phyloP scores from a whole-genome alignment of 2,113 vertebrate genomes.

The Menura novaehollandiae region DNA sequence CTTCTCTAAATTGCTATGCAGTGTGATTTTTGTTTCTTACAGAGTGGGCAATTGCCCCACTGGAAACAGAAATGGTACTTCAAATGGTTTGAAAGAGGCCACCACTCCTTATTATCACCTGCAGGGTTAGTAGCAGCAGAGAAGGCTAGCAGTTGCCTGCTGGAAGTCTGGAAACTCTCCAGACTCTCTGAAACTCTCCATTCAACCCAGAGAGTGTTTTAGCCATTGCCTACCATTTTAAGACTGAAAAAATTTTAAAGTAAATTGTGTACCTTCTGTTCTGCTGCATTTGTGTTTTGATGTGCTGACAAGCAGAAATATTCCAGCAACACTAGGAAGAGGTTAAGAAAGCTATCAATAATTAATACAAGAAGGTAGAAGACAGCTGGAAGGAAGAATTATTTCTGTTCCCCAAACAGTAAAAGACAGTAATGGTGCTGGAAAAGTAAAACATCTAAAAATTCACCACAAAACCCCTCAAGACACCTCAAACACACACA shows the following conservation, averaged over 20 bases:
- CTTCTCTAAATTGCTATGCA: background rate
- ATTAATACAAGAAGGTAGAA: background rate
- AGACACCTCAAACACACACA: background rate
- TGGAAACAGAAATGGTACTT: background rate
- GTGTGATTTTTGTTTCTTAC: background rate
- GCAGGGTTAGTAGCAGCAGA: accelerated
- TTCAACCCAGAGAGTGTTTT: background rate
- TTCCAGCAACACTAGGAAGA: background rate
- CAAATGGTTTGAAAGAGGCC: background rate
- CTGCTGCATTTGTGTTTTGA: background rate
- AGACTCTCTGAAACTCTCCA: background rate
- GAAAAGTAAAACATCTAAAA: background rate
- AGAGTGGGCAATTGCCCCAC: background rate
- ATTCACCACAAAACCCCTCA: accelerated
- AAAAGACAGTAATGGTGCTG: slow-evolving; percentile 1
- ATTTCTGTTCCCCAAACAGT: slow-evolving; percentile 30
- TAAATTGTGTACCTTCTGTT: background rate
- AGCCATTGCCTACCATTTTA: background rate
- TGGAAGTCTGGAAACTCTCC: background rate
- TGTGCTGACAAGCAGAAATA: background rate
- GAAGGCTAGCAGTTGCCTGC: background rate
- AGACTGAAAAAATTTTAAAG: background rate
- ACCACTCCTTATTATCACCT: background rate
- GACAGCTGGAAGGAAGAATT: slow-evolving; percentile 7
- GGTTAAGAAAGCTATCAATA: background rate